Evolutionary conservation across 2,888 invertebrate species (phyloP), one percentile per base, ranked within the genome.

Genomic region (Crioceris asparagi): DNA sequence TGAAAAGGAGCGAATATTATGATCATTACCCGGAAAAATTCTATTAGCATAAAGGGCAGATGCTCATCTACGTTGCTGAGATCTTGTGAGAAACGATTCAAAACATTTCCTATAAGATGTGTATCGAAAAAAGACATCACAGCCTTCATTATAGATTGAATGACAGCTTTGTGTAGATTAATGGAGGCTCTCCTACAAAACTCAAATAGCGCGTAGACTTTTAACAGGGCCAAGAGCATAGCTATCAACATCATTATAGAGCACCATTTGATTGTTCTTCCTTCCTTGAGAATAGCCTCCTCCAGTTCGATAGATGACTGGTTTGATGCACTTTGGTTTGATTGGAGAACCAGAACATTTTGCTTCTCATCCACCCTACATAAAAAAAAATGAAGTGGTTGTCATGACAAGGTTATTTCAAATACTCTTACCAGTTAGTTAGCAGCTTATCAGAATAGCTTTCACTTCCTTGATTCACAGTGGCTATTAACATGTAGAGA

Each of bases 171-270:
- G 40, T 58, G 58, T 4, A 56, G 32, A 23, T 52, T 56, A 3
- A 53, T 47, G 1, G 58, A 58, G 86, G 70, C 70, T 88, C 72
- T 12, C 83, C 79, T 35, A 84, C 88, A 2, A 81, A 82, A 66
- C 87, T 83, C 38, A 82, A 66, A 44, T 79, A 82, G 1, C 79
- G 83, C 25, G 27, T 48, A 51, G 3, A 46, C 43, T 41, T 46
- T 38, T 7, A 41, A 33, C 12, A 53, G 33, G 12, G 41, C 38
- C 7, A 50, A 29, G 15, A 37, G 4, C 21, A 39, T 35, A n/a
- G 46, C 36, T 3, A 38, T 25, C 3, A 33, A 11, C 23, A 53
- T 32, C 43, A 48, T 45, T n/a, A 45, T 31, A 0, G 53, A 45
- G 36, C 37, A 43, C 10, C 16, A 17, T 25, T 8, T 35, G 14